phyloP scores from a whole-genome alignment of 2,888 invertebrate species.

The Drosophila dives region DNA sequence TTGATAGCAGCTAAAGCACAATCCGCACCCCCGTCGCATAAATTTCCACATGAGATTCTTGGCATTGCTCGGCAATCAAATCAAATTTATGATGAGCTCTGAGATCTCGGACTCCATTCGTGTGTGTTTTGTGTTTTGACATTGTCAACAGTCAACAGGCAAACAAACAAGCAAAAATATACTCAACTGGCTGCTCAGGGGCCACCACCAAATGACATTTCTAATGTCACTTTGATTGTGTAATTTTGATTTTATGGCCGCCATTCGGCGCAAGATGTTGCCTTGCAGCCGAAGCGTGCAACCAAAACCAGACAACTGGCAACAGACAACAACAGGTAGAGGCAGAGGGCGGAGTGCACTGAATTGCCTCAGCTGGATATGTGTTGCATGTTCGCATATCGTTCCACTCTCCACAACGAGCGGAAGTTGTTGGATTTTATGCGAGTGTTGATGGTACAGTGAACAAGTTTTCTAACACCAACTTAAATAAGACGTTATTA shows the following conservation, averaged over 20 bases:
- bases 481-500: not conserved
- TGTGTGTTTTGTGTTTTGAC: conserved; percentile 72
- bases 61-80: conserved; percentile 72
- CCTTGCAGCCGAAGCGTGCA: conserved; percentile 54
- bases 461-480: conserved; percentile 18
- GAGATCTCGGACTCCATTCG: conserved; percentile 29
- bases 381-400: conserved; percentile 54
- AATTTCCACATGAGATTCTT: conserved; percentile 73
- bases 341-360: not conserved
- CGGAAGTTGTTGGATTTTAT: conserved; percentile 73
- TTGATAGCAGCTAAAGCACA: conserved; percentile 36
- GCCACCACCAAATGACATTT: conserved; percentile 61
- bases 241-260: conserved; percentile 74
- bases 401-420: conserved; percentile 31
- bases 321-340: conserved; percentile 53
- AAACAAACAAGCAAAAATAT: conserved; percentile 53
- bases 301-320: conserved; percentile 15
- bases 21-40: conserved; percentile 51
- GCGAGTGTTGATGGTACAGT: conserved; percentile 38
- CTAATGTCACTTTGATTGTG: conserved; percentile 76
- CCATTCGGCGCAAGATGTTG: conserved; percentile 50
- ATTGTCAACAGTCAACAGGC: conserved; percentile 62
- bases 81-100: conserved; percentile 70
- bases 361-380: conserved; percentile 9
- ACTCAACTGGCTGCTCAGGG: conserved; percentile 23